phyloP scores from a whole-genome alignment of 2,113 vertebrate species.

The Chaetodon trifascialis region DNA sequence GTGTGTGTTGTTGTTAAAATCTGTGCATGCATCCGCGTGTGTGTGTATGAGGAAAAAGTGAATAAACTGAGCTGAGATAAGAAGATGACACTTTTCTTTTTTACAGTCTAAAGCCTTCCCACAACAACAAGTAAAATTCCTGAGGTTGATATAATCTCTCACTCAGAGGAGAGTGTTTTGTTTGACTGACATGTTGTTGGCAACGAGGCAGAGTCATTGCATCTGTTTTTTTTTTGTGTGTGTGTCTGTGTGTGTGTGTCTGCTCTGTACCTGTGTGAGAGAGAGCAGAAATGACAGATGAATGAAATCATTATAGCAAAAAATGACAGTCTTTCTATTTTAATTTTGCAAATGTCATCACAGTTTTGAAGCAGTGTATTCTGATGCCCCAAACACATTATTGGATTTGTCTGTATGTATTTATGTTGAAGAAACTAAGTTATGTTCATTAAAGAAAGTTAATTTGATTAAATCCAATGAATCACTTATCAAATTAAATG shows the following conservation, averaged over 20 bases:
- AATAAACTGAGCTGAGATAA: background rate
- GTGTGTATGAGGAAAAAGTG: background rate
- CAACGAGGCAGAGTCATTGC: background rate
- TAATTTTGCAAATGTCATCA: background rate
- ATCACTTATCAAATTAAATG: no score
- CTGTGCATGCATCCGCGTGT: background rate
- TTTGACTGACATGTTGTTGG: conserved; percentile 6
- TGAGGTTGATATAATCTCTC: conserved; percentile 7
- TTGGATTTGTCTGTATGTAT: no score
- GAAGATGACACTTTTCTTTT: background rate
- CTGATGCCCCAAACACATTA: no score
- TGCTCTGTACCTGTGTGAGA: background rate
- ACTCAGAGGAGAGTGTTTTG: conserved; percentile 4
- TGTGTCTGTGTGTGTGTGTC: conserved; percentile 15
- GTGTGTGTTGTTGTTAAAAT: conserved; percentile 3
- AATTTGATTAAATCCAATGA: no score
- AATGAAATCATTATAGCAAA: background rate
- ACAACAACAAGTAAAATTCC: background rate
- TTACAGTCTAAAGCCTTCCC: background rate
- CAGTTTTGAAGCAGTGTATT: no score
- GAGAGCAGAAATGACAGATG: background rate
- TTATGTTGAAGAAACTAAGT: no score
- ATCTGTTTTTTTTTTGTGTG: background rate
- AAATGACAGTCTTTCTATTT: background rate
- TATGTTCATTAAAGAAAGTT: no score